Conservation (phyloP, 2,888 invertebrate species). For the Rhagium mordax region DNA sequence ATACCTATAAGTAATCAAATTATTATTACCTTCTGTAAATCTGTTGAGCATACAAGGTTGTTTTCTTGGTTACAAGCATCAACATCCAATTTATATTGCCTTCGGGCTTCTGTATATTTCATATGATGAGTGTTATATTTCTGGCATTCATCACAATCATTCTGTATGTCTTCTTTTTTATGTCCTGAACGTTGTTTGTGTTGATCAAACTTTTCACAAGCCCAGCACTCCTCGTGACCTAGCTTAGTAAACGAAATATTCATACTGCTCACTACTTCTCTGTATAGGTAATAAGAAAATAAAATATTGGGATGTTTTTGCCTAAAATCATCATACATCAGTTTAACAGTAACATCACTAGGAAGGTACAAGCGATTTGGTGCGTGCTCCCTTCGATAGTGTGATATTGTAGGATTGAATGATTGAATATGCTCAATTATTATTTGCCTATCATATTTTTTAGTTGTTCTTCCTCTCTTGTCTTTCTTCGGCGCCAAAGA, state of each 20-base stretch:
- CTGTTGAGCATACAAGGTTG: too few species aligned
- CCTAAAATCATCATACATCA: neutral
- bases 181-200: neutral
- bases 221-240: neutral
- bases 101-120: too few species aligned
- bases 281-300: neutral
- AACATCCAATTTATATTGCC: too few species aligned
- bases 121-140: neutral
- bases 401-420: neutral
- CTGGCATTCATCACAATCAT: neutral
- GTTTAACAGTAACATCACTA: neutral
- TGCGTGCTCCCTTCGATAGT: neutral
- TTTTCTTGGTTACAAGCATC: too few species aligned
- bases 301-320: neutral
- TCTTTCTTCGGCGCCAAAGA: neutral
- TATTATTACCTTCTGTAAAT: too few species aligned
- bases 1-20: too few species aligned
- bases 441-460: neutral
- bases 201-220: neutral
- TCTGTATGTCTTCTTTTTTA: neutral
- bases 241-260: neutral
- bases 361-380: neutral
- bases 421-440: neutral
- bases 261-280: neutral
- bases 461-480: too few species aligned